Conservation (phyloP, 2,888 invertebrate species). For the Stenoptilia bipunctidactyla region DNA sequence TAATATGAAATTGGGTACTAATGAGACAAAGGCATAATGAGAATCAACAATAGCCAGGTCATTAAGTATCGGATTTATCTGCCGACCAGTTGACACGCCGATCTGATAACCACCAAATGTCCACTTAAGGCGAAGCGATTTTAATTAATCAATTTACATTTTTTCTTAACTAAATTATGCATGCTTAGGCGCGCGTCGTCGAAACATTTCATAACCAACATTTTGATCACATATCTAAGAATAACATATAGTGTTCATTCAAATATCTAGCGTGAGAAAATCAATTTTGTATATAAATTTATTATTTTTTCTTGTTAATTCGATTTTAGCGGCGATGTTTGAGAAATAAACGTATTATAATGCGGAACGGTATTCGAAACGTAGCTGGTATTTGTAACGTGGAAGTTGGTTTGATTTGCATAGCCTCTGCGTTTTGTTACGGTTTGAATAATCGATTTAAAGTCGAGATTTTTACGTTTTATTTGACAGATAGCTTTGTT, state of each 20-base stretch:
- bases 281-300: neutral
- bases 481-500: no score
- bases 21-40: slow-evolving; percentile 71
- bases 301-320: neutral
- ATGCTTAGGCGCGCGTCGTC: neutral
- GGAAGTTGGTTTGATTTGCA: neutral
- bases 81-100: slow-evolving; percentile 47
- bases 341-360: neutral
- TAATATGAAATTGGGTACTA: slow-evolving; percentile 54
- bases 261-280: neutral
- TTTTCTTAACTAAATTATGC: neutral
- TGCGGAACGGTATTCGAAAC: neutral
- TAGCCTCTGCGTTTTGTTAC: neutral
- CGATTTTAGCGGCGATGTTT: neutral
- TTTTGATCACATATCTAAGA: neutral
- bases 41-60: slow-evolving; percentile 61
- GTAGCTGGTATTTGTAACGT: neutral
- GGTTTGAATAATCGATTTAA: neutral
- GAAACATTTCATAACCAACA: neutral
- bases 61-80: slow-evolving; percentile 67
- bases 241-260: neutral
- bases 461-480: no score
- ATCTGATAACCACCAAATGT: slow-evolving; percentile 53
- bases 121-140: slow-evolving; percentile 38
- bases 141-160: slow-evolving; percentile 4